Conservation (phyloP, 2,888 invertebrate genomes). For the Emmelina monodactyla region DNA sequence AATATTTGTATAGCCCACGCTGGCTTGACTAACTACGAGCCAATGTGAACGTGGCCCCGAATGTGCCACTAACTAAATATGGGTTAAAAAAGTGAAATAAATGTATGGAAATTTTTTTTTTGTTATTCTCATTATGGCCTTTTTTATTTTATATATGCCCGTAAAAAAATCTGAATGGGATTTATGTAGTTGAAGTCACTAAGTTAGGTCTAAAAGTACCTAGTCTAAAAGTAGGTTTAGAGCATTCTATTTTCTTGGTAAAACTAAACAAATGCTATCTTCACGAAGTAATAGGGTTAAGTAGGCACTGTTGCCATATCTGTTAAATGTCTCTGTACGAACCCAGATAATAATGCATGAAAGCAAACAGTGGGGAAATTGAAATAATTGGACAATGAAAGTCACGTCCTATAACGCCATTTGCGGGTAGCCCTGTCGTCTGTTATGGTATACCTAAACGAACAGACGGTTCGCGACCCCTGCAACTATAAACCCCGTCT, state of each 20-base stretch:
- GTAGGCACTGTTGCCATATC: not conserved
- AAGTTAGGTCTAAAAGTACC: too few species aligned
- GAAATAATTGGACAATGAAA: slow-evolving; percentile 36
- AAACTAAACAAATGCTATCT: too few species aligned
- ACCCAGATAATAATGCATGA: slow-evolving; percentile 7
- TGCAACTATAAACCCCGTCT: slow-evolving; percentile 26
- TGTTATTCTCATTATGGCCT: too few species aligned
- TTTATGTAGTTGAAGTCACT: too few species aligned
- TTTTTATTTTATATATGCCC: too few species aligned
- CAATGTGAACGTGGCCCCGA: not conserved
- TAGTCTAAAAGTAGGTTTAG: too few species aligned
- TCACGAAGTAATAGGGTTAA: not conserved
- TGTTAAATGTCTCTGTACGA: not conserved
- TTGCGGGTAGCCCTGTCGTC: slow-evolving; percentile 28
- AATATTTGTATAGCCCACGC: not conserved
- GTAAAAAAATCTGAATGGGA: too few species aligned
- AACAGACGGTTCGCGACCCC: slow-evolving; percentile 33
- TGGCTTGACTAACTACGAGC: too few species aligned
- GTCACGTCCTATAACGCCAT: slow-evolving; percentile 45
- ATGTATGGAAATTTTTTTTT: too few species aligned
- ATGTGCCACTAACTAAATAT: not conserved
- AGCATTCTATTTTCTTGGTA: too few species aligned
- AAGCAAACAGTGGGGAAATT: slow-evolving; percentile 5
- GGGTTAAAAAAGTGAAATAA: too few species aligned
- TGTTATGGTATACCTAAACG: slow-evolving; percentile 43